Evolutionary conservation across 2,888 invertebrate genomes (phyloP).

Genomic region (Trisateles emortualis): DNA sequence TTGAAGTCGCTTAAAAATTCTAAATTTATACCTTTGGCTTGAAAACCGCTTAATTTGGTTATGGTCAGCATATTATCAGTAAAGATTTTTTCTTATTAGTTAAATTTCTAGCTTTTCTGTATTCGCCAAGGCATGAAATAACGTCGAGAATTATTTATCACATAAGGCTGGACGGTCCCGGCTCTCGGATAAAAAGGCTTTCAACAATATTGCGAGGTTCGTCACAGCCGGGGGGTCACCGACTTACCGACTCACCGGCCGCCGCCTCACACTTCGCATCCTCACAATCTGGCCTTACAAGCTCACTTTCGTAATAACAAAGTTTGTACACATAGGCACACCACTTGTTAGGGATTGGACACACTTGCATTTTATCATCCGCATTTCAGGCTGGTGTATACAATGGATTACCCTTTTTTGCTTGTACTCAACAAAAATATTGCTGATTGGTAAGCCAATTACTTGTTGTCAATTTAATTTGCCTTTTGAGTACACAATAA

Average conservation of each 20-base stretch:
- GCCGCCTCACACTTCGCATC: slow-evolving; percentile 4
- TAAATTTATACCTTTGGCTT: too few relatives aligned
- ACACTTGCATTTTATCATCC: neutral
- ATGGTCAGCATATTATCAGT: too few relatives aligned
- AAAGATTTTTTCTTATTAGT: neutral
- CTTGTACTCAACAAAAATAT: too few relatives aligned
- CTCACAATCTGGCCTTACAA: slow-evolving; percentile 7
- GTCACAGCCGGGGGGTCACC: slow-evolving; percentile 10
- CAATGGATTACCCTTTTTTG: too few relatives aligned
- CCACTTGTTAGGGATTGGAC: neutral
- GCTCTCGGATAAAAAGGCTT: slow-evolving; percentile 19
- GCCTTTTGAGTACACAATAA: too few relatives aligned
- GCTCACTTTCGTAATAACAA: slow-evolving; percentile 5
- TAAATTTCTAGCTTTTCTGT: neutral
- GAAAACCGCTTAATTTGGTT: too few relatives aligned
- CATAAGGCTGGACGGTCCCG: slow-evolving; percentile 10
- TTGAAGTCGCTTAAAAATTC: too few relatives aligned
- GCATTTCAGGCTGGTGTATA: neutral
- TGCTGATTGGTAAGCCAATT: too few relatives aligned
- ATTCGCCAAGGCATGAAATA: slow-evolving; percentile 1
- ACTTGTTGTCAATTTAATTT: too few relatives aligned
- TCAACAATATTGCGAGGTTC: slow-evolving; percentile 23
- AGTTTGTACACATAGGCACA: neutral
- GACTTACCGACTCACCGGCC: too few relatives aligned
- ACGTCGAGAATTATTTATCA: slow-evolving; percentile 21